These are phyloP conservation scores for Bactericera cockerelli DNA, from an alignment of 1,140 invertebrate genomes.

Conservation along the genomic window DNA sequence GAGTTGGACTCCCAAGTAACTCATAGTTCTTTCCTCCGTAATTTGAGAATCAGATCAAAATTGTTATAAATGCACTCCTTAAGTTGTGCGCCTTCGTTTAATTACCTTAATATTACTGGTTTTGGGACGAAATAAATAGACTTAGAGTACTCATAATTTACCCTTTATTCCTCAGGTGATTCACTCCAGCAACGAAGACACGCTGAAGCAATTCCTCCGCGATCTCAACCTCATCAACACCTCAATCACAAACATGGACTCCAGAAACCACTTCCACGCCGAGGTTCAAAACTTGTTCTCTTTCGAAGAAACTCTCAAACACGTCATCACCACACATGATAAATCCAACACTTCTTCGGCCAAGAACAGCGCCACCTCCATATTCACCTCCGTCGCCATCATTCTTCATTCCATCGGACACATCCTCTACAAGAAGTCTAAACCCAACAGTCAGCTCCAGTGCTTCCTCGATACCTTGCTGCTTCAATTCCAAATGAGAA, in stretches of 20 bases:
- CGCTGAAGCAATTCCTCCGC: neutral
- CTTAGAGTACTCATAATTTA: too few species aligned
- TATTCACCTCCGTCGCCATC: neutral
- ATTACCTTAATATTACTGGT: too few species aligned
- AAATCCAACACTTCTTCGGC: neutral
- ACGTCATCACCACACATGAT: neutral
- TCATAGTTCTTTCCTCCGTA: too few species aligned
- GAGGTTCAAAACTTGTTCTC: neutral
- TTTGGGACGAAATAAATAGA: too few species aligned
- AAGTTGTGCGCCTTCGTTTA: too few species aligned
- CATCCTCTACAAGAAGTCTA: neutral
- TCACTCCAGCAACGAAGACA: neutral
- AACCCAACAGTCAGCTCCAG: neutral
- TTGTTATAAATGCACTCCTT: too few species aligned
- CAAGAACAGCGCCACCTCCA: neutral
- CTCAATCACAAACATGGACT: neutral
- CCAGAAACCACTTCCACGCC: neutral
- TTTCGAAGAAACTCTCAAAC: neutral
- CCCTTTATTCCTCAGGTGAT: too few species aligned
- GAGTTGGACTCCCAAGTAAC: too few species aligned
- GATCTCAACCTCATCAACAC: neutral
- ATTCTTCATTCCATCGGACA: neutral
- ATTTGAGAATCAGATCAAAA: too few species aligned
- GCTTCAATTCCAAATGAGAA: conserved; percentile 2
- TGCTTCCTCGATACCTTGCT: neutral